phyloP scores from a whole-genome alignment of 2,113 vertebrate genomes.

The Bujurquina vittata region DNA sequence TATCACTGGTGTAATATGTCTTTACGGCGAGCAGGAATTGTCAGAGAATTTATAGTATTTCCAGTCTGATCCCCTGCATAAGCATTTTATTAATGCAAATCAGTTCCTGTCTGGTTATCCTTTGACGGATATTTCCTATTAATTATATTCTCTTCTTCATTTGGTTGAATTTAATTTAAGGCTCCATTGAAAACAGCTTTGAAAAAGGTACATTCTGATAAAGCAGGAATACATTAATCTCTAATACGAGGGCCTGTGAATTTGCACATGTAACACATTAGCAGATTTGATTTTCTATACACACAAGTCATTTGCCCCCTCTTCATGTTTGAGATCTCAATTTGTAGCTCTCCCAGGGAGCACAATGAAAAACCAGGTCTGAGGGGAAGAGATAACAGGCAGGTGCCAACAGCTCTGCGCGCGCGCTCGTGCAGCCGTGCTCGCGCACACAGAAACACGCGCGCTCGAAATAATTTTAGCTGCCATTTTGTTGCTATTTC shows the following conservation, averaged over 20 bases:
- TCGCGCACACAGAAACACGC: neutral
- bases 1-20: constrained; percentile 6
- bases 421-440: neutral
- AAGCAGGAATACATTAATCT: constrained; percentile 61
- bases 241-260: constrained; percentile 53
- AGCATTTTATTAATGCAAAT: constrained; percentile 31
- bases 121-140: constrained; percentile 20
- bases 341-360: constrained; percentile 77
- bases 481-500: neutral
- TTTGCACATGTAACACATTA: constrained; percentile 74
- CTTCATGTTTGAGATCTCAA: constrained; percentile 80
- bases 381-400: constrained; percentile 76
- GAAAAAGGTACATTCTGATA: constrained; percentile 46
- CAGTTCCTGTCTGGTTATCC: constrained; percentile 24
- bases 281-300: constrained; percentile 62
- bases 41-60: constrained; percentile 19
- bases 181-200: constrained; percentile 47
- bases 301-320: constrained; percentile 71
- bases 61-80: constrained; percentile 39
- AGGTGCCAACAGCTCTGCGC: constrained; percentile 70
- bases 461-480: neutral
- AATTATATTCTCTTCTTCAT: constrained; percentile 24
- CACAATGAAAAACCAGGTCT: constrained; percentile 75
- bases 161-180: constrained; percentile 48
- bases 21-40: constrained; percentile 32